Evolutionary conservation across 30 jellyfish, hydroid and myxozoan species (phyloP).

Genomic region (Morbakka virulenta): DNA sequence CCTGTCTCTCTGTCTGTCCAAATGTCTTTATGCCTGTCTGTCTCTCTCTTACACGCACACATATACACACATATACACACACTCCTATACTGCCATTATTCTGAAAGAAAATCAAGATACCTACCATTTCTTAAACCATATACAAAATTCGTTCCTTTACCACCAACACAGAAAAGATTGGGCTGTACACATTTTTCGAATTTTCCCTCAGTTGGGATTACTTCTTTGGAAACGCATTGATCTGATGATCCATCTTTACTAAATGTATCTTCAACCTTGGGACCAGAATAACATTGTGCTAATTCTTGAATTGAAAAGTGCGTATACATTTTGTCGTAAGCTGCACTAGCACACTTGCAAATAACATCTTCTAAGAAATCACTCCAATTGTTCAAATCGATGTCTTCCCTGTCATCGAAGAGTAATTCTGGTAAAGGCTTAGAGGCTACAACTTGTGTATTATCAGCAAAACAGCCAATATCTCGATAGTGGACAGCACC

Average conservation of each 20-base stretch:
- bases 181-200: constrained; percentile 62
- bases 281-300: constrained; percentile 85
- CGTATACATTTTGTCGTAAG: constrained; percentile 62
- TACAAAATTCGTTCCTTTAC: constrained; percentile 81
- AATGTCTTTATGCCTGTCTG: too few species aligned
- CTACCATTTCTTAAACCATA: constrained; percentile 77
- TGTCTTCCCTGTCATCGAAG: constrained; percentile 79
- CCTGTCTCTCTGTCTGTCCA: too few species aligned
- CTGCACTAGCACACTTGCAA: constrained; percentile 88
- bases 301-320: constrained; percentile 80
- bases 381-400: constrained; percentile 68
- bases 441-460: constrained; percentile 32
- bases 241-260: constrained; percentile 73
- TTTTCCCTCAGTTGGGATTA: constrained; percentile 62
- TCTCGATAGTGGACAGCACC: constrained; percentile 73
- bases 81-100: too few species aligned
- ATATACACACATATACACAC: too few species aligned
- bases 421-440: constrained; percentile 78
- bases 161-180: constrained; percentile 77
- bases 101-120: too few species aligned
- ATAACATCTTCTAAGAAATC: constrained; percentile 81
- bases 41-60: too few species aligned
- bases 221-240: constrained; percentile 87
- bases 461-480: constrained; percentile 88
- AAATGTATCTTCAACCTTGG: constrained; percentile 74